Evolutionary conservation across 2,888 invertebrate species (phyloP).

Genomic region (Theretra japonica): DNA sequence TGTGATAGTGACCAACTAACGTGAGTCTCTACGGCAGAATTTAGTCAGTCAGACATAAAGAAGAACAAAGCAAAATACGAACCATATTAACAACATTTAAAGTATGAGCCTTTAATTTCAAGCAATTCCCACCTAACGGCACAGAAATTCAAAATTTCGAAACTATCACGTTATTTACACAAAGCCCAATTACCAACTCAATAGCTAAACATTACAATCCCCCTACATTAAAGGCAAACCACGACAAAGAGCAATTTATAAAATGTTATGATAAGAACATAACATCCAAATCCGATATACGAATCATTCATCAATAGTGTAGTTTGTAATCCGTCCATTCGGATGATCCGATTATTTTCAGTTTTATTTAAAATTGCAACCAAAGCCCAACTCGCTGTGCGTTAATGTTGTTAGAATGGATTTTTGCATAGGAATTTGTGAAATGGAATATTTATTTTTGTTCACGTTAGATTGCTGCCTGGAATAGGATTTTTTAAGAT

Average conservation of each 20-base stretch:
- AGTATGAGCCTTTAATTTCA: too few relatives aligned
- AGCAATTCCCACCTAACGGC: too few relatives aligned
- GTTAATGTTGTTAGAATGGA: constrained; percentile 36
- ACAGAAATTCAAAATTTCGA: too few relatives aligned
- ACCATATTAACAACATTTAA: too few relatives aligned
- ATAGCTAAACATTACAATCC: not conserved
- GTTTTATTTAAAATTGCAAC: constrained; percentile 56
- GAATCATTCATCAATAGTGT: constrained; percentile 31
- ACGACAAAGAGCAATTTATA: constrained; percentile 1
- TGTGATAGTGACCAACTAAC: too few relatives aligned
- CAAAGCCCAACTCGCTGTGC: constrained; percentile 44
- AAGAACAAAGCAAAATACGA: too few relatives aligned
- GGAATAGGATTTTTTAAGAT: not conserved
- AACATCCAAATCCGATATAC: not conserved
- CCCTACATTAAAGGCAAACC: not conserved
- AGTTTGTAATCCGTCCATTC: constrained; percentile 46
- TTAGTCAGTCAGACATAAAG: too few relatives aligned
- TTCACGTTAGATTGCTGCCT: not conserved
- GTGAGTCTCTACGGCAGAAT: too few relatives aligned
- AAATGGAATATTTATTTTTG: not conserved
- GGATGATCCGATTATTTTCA: constrained; percentile 56
- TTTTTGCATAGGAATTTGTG: constrained; percentile 22
- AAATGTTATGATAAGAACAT: not conserved
- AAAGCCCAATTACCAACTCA: too few relatives aligned
- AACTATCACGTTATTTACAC: too few relatives aligned